Evolutionary conservation across 1,140 invertebrate species (phyloP).

Genomic region (Achroia grisella): DNA sequence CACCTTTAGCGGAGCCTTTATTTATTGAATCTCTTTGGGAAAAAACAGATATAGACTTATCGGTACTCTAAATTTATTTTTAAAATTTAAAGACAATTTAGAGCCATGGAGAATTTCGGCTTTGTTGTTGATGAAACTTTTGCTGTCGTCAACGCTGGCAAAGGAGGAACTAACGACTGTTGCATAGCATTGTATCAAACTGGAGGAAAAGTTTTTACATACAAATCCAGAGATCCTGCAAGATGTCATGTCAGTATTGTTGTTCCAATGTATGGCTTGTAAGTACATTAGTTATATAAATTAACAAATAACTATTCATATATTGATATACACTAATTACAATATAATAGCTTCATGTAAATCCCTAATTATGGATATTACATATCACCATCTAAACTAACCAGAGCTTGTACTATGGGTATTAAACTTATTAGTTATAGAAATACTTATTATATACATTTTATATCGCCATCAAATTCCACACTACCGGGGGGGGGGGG

Average conservation of each 20-base stretch:
- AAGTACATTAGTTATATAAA: conserved; percentile 14
- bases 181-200: conserved; percentile 16
- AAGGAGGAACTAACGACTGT: not conserved
- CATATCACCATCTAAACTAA: too few species aligned
- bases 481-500: too few species aligned
- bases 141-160: conserved; percentile 7
- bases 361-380: too few species aligned
- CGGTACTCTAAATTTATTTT: too few species aligned
- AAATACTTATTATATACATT: not conserved
- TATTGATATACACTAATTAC: too few species aligned
- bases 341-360: too few species aligned
- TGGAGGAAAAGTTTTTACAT: not conserved
- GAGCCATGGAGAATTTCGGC: conserved; percentile 30
- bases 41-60: not conserved
- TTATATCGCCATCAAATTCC: too few species aligned
- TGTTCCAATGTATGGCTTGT: conserved; percentile 19
- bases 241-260: conserved; percentile 1
- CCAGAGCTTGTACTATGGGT: too few species aligned
- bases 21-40: not conserved
- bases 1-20: not conserved
- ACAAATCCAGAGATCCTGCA: not conserved
- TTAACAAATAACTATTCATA: too few species aligned
- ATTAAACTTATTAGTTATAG: not conserved
- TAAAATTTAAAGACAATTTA: too few species aligned
- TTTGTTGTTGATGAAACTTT: conserved; percentile 25